Base-by-base conservation (phyloP, 2,113 vertebrate genomes). In the Chloropsis hardwickii region DNA sequence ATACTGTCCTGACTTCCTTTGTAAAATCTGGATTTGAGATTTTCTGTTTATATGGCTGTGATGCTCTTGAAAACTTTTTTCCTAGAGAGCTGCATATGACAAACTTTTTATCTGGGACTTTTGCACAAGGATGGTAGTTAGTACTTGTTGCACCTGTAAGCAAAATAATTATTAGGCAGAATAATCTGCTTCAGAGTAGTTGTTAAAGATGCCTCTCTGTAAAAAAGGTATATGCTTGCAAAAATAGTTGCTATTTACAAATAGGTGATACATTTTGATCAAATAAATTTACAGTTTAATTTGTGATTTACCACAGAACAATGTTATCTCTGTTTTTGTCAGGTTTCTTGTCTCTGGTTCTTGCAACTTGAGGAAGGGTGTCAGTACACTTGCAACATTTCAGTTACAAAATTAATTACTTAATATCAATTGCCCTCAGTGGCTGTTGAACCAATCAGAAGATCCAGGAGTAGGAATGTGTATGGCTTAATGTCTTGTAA, bases 331-430 rank as follows among this genome's bases (percentile, higher is more conserved):
- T 81, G 17, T 81, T 88, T 78, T 51, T 14, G 47, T 90, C 58
- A 45, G 20, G 31, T 85, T 89, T 45, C 39, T 84, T 44, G 27
- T 67, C 58, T 74, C 48, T 93, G 23, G 17, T 17, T 93, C 64
- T 92, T 71, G 60, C 78, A 96, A 92, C 44, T 84, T 71, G 76
- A 86, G 88, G 76, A 88, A 83, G 85, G 12, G 25, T 71, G 72
- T 94, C 69, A 78, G 60, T 83, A 74, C 45, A 56, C 60, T 96
- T 97, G 82, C 94, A 93, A 95, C 90, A 96, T 71, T 88, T 83
- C 51, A 74, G 72, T 96, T 97, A 90, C 96, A 94, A 96, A 94
- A 95, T 65, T 12, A 84, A 53, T 96, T 97, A 88, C 95, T 86
- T 96, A 81, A 96, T 61, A 56, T 90, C 76, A 79, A 14, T 88